Conservation (phyloP, 2,113 vertebrate species). For the Hyaena hyaena region DNA sequence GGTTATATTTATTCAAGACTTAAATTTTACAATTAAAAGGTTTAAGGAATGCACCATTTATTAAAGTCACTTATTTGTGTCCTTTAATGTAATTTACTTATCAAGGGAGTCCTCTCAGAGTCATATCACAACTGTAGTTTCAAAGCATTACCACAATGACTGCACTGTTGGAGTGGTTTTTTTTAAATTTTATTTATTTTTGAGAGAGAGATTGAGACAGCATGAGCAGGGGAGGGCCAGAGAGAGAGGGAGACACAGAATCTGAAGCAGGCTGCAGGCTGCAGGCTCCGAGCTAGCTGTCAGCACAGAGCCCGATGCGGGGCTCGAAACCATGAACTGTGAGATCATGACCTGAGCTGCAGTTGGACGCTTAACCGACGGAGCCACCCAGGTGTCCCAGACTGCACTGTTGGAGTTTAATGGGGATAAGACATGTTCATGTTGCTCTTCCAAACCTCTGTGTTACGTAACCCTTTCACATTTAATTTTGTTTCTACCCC, state of each 20-base stretch:
- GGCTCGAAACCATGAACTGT: no score
- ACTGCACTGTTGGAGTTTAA: background rate
- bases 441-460: background rate
- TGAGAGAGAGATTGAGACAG: no score
- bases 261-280: no score
- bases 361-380: no score
- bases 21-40: slow-evolving; percentile 1
- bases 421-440: background rate
- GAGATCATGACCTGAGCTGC: no score
- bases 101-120: background rate
- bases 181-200: no score
- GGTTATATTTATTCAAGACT: background rate
- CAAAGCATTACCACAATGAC: background rate
- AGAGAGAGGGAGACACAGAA: no score
- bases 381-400: no score
- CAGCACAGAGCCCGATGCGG: no score
- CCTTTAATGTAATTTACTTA: background rate
- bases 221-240: no score
- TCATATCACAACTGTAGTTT: background rate
- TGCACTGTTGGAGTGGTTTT: background rate
- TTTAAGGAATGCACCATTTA: background rate
- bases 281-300: no score
- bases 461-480: background rate
- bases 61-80: background rate
- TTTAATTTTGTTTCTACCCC: background rate